A percentile compares a stretch with the other conserved stretches of the same genome.
Evolutionary conservation across 2,888 invertebrate species (phyloP).

Genomic region (Calameuta pallipes): DNA sequence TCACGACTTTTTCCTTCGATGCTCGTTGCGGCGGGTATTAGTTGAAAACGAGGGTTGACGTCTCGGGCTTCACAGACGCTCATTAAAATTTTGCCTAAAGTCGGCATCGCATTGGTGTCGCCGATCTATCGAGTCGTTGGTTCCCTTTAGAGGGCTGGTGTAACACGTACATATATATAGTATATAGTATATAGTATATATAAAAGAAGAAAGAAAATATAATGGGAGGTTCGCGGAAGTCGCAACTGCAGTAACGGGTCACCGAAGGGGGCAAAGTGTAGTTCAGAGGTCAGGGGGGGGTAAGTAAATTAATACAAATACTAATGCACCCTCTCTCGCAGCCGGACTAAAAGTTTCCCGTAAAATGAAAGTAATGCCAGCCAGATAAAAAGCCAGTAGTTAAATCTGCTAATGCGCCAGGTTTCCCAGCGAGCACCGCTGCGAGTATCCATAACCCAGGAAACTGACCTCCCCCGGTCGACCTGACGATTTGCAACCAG

Average conservation of each 20-base stretch:
- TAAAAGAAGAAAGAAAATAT: background rate
- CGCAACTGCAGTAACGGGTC: background rate
- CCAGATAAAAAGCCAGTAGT: conserved; percentile 43
- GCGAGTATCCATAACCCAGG: background rate
- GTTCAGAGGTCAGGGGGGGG: background rate
- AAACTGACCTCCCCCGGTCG: background rate
- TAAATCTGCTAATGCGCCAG: conserved; percentile 50
- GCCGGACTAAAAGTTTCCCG: conserved; percentile 9
- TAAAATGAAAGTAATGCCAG: conserved; percentile 44
- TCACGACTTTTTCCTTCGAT: background rate
- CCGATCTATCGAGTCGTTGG: background rate
- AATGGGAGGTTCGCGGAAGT: background rate
- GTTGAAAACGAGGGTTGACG: conserved; percentile 2
- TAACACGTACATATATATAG: conserved; percentile 3
- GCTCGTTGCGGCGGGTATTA: background rate
- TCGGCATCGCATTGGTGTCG: background rate
- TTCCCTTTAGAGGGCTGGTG: background rate
- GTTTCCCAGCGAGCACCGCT: background rate
- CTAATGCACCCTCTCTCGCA: background rate
- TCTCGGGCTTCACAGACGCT: background rate
- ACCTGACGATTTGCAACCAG: background rate
- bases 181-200: no score
- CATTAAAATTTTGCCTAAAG: conserved; percentile 2
- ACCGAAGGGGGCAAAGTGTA: background rate
- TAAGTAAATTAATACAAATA: background rate